Evolutionary conservation across 2,113 vertebrate genomes (phyloP).

Genomic region (Leucoraja erinaceus): DNA sequence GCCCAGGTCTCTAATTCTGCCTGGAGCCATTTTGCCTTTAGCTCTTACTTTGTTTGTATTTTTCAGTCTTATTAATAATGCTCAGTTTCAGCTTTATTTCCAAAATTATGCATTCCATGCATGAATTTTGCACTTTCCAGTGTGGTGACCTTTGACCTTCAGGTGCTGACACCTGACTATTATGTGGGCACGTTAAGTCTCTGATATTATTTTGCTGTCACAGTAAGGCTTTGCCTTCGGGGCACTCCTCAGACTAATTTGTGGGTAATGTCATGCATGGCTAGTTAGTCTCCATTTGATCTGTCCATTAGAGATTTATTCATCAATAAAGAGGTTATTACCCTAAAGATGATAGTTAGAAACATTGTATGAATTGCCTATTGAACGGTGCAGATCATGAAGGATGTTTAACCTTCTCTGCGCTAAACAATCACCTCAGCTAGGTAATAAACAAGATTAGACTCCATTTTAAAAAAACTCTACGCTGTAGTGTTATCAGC

Average conservation of each 20-base stretch:
- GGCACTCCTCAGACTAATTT: slow-evolving; percentile 54
- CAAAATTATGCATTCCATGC: neutral
- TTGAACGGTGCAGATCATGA: slow-evolving; percentile 51
- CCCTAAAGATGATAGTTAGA: slow-evolving; percentile 58
- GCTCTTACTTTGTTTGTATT: neutral
- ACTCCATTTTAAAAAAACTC: neutral
- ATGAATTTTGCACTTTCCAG: neutral
- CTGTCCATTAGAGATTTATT: slow-evolving; percentile 66
- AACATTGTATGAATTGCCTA: slow-evolving; percentile 58
- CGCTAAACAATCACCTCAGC: slow-evolving; percentile 51
- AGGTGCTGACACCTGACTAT: slow-evolving; percentile 41
- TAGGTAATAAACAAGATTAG: slow-evolving; percentile 31
- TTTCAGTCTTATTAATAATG: neutral
- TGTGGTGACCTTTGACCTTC: slow-evolving; percentile 43
- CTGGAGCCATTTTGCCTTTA: neutral
- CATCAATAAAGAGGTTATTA: slow-evolving; percentile 62
- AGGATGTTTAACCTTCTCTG: slow-evolving; percentile 45
- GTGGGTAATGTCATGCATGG: slow-evolving; percentile 64
- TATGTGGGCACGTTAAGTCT: neutral
- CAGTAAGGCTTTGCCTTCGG: slow-evolving; percentile 44
- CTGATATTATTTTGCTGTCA: slow-evolving; percentile 28
- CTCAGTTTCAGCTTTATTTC: neutral
- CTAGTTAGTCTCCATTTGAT: slow-evolving; percentile 61
- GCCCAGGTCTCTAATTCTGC: neutral
- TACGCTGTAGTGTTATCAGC: neutral